Conservation (phyloP, 2,797 vertebrate species). For the Cichlasoma orientale region DNA sequence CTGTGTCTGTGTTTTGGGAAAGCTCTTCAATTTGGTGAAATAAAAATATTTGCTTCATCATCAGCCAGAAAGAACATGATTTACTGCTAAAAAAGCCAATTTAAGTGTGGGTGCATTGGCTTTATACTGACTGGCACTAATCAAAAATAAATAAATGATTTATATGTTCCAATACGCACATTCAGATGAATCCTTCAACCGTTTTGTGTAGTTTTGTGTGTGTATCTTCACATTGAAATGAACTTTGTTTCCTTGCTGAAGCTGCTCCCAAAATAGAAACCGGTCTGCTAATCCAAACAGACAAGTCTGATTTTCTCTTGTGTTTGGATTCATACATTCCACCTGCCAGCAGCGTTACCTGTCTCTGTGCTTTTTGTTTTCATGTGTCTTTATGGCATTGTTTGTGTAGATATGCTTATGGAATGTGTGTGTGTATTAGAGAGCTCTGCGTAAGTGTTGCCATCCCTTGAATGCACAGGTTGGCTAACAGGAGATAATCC, state of each 20-base stretch:
- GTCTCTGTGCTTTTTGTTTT: conserved; percentile 28
- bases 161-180: not conserved
- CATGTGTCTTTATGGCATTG: not conserved
- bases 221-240: conserved; percentile 21
- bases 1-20: conserved; percentile 2
- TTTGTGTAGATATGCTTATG: not conserved
- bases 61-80: conserved; percentile 36
- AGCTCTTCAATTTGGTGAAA: not conserved
- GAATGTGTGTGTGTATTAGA: not conserved
- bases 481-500: conserved; percentile 37
- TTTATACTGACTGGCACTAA: conserved; percentile 9
- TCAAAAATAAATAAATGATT: conserved; percentile 10
- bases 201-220: conserved; percentile 4
- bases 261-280: conserved; percentile 63
- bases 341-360: conserved; percentile 40
- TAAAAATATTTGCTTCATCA: conserved; percentile 25
- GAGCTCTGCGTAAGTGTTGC: conserved; percentile 21
- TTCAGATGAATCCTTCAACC: not conserved
- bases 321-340: conserved; percentile 44
- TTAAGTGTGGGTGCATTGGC: conserved; percentile 10
- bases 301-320: conserved; percentile 43
- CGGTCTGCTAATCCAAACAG: conserved; percentile 46
- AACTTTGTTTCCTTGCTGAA: conserved; percentile 19
- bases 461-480: conserved; percentile 35
- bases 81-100: conserved; percentile 6